Evolutionary conservation across 2,888 invertebrate species (phyloP), one percentile per base, ranked within the genome.

Genomic region (Alentia gelatinosa): DNA sequence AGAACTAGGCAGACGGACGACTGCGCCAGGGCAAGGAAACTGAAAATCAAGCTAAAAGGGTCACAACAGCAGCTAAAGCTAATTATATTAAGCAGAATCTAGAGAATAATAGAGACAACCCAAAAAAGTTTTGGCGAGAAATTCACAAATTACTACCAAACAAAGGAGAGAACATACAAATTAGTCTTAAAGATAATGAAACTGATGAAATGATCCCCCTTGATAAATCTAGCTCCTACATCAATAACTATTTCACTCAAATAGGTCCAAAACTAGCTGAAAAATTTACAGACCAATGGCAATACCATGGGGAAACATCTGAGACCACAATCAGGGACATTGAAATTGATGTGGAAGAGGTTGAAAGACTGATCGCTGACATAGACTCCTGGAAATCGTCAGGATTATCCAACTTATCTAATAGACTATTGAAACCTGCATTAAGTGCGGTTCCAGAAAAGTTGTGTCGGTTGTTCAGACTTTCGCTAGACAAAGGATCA

Each of bases 261-360:
- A 63, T 63, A n/a, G 63, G 63, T n/a, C 63, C 63, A 12, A 63
- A 63, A 63, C n/a, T 63, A n/a, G 63, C 63, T n/a, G n/a, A 63
- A 63, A n/a, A 63, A 15, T n/a, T 23, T 5, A 9, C 5, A 5
- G n/a, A n/a, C 12, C 63, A 12, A n/a, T 63, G 63, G 63, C 26
- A 5, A 5, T 63, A 19, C 26, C 23, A 19, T 5, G 63, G 63
- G 9, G 26, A 63, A 19, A 63, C 5, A n/a, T 63, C 12, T n/a
- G 63, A n/a, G 15, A n/a, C 9, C 5, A n/a, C 5, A 5, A 63
- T 63, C 5, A n/a, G 5, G 26, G 63, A 63, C 5, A n/a, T 12
- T 9, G 12, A 9, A 5, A 63, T n/a, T 63, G 63, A 63, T n/a
- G 5, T n/a, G 5, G 26, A 63, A n/a, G 23, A 63, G 26, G 63